Conservation (phyloP, 2,113 vertebrate genomes). For the Tupaia chinensis region DNA sequence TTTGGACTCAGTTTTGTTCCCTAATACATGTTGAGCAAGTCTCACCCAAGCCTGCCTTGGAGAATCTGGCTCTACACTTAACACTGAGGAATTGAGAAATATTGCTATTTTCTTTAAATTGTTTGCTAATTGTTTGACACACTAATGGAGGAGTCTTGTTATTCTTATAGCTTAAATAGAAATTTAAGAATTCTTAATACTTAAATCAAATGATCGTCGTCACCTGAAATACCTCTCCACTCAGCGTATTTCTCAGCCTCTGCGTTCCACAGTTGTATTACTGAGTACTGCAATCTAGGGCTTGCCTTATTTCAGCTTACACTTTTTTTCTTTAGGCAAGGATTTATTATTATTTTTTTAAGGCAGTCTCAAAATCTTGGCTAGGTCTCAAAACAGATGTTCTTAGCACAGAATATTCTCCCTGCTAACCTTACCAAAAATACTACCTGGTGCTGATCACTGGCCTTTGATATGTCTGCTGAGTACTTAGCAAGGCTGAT, state of each 20-base stretch:
- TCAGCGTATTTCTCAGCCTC: slow-evolving; percentile 2
- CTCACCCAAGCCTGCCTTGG: neutral
- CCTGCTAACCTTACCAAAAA: neutral
- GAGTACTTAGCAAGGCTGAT: neutral
- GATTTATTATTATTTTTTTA: neutral
- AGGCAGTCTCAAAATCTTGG: neutral
- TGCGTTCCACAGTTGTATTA: neutral
- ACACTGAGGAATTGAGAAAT: neutral
- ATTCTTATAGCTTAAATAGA: neutral
- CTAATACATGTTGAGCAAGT: neutral
- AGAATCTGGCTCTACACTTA: neutral
- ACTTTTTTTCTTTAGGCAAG: neutral
- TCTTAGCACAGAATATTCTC: neutral
- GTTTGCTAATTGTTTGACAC: neutral
- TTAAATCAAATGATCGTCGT: neutral
- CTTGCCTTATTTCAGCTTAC: neutral
- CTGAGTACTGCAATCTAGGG: neutral
- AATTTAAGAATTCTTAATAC: neutral
- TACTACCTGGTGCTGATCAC: neutral
- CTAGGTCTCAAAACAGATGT: slow-evolving; percentile 11
- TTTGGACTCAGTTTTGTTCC: neutral
- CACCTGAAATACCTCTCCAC: neutral
- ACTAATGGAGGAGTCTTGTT: neutral
- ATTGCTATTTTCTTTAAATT: neutral
- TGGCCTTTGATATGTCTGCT: neutral